Percentiles rank a stretch among this genome's conserved stretches.
Conservation (phyloP, 2,113 vertebrate species). For the Podarcis cretensis region DNA sequence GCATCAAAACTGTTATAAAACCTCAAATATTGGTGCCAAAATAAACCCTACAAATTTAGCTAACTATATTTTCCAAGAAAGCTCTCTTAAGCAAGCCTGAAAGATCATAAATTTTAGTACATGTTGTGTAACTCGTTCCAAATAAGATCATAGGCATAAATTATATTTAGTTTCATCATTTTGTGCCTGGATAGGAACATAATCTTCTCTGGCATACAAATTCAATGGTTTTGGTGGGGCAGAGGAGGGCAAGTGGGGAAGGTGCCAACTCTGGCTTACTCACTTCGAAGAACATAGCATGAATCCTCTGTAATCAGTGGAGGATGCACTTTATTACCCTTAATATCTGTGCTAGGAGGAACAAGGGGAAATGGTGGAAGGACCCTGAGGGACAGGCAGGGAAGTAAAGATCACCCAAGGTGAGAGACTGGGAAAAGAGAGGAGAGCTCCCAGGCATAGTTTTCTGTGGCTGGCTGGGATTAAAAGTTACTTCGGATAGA, state of each 20-base stretch:
- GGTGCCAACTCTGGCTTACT: not conserved
- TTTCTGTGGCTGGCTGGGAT: no score
- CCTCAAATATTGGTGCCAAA: not conserved
- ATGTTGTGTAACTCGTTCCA: not conserved
- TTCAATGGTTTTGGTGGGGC: not conserved
- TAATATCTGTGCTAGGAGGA: slow-evolving; percentile 18
- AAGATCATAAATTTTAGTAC: not conserved
- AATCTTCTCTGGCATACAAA: not conserved
- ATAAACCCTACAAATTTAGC: not conserved
- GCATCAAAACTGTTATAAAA: not conserved
- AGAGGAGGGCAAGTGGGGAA: not conserved
- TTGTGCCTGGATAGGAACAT: not conserved
- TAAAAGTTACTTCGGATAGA: no score
- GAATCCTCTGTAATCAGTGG: not conserved
- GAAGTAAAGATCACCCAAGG: no score
- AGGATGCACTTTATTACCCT: not conserved
- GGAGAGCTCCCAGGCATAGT: no score
- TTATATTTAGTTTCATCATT: not conserved
- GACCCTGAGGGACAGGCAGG: no score
- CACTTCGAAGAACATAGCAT: not conserved
- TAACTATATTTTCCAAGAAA: not conserved
- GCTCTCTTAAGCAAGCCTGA: not conserved
- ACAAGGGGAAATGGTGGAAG: not conserved
- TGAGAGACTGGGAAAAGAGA: no score
- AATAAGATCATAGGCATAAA: not conserved